phyloP scores from a whole-genome alignment of 2,113 vertebrate genomes.

The Rhipidura dahli region DNA sequence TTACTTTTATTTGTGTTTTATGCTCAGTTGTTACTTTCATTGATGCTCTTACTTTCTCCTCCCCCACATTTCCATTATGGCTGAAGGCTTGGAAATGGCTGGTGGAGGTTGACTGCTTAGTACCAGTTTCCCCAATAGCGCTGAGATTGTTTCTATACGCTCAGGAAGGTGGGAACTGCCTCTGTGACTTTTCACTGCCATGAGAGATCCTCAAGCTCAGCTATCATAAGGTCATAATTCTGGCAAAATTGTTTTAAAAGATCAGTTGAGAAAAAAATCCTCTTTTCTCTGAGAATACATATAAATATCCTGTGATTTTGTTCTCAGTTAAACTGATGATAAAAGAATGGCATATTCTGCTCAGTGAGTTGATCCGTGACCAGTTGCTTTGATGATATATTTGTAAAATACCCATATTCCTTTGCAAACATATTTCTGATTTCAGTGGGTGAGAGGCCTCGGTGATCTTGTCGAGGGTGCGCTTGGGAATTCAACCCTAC shows the following conservation, averaged over 20 bases:
- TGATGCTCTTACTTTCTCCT: not conserved
- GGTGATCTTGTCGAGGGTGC: fast-evolving
- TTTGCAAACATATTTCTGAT: not conserved
- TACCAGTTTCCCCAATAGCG: not conserved
- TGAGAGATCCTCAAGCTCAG: not conserved
- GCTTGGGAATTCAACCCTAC: not conserved
- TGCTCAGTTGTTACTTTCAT: not conserved
- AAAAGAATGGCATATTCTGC: not conserved
- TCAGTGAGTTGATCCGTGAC: not conserved
- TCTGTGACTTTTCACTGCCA: not conserved
- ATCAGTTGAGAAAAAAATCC: not conserved
- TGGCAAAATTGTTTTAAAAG: not conserved
- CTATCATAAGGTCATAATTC: not conserved
- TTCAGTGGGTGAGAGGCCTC: not conserved
- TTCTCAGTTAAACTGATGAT: not conserved
- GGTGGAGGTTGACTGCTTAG: not conserved
- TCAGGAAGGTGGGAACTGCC: not conserved
- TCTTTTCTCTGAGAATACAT: not conserved
- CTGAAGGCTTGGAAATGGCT: not conserved
- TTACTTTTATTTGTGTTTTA: not conserved
- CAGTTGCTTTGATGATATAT: not conserved
- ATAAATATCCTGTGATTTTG: not conserved
- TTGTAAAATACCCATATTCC: not conserved
- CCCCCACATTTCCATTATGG: not conserved
- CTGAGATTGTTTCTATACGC: not conserved